Evolutionary conservation across 2,888 invertebrate species (phyloP).

Genomic region (Aspidiotus destructor): DNA sequence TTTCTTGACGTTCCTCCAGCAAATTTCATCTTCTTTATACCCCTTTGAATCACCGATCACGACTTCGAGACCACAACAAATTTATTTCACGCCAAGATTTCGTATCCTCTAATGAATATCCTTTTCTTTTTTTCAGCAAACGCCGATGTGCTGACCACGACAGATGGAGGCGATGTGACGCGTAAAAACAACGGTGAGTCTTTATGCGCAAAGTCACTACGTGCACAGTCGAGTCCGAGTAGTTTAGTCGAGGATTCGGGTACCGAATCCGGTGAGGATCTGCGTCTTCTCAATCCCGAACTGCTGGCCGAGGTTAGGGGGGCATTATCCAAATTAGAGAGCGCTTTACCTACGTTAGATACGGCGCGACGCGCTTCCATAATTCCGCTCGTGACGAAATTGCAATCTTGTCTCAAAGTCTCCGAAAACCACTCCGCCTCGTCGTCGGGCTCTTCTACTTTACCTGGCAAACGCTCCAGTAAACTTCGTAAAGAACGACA

Average conservation of each 20-base stretch:
- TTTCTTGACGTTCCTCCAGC: too few species aligned
- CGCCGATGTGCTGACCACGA: background rate
- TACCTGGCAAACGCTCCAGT: conserved; percentile 7
- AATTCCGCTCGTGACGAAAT: conserved; percentile 57
- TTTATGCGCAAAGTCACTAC: conserved; percentile 1
- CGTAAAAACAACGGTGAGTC: conserved; percentile 30
- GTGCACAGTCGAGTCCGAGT: conserved; percentile 27
- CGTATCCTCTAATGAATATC: background rate
- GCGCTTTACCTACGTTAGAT: conserved; percentile 54
- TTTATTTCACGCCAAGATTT: too few species aligned
- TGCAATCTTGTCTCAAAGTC: conserved; percentile 50
- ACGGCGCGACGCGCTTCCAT: conserved; percentile 50
- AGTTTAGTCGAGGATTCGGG: conserved; percentile 51
- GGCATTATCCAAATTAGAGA: conserved; percentile 63
- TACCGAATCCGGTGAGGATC: conserved; percentile 60
- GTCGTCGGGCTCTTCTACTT: conserved; percentile 10
- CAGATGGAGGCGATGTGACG: conserved; percentile 2
- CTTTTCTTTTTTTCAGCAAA: conserved; percentile 1
- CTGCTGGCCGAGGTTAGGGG: conserved; percentile 66
- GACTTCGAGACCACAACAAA: too few species aligned
- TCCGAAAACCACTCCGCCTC: conserved; percentile 39
- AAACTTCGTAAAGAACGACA: conserved; percentile 54
- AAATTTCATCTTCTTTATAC: too few species aligned
- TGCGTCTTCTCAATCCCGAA: conserved; percentile 51
- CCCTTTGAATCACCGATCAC: too few species aligned